Evolutionary conservation across 2,888 invertebrate genomes (phyloP), one percentile per base, ranked within the genome.

Genomic region (Hoplodrina blanda): DNA sequence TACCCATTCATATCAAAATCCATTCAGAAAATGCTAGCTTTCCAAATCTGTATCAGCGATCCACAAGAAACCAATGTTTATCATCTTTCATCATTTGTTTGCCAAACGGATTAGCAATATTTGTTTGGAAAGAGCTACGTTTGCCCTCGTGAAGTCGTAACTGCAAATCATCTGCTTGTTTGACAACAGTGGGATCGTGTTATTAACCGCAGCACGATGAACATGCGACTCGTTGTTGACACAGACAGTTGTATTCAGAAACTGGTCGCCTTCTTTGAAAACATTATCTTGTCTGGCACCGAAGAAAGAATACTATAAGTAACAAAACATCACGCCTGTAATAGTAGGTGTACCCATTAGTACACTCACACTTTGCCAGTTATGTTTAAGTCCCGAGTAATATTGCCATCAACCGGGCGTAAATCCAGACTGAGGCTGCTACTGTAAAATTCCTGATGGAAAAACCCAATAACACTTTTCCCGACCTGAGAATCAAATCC

Each of bases 121-220:
- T 59, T 62, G 54, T 52, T n/a, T n/a, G 68, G 25, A 80, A 57
- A 69, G 52, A 56, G 55, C 41, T n/a, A 17, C 30, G 41, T 63
- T 63, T 53, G 33, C 33, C 33, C 17, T 15, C 50, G 20, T 56
- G 13, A 5, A 46, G 46, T 46, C 46, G 46, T 17, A 46, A 62
- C 61, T 50, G 50, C 68, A 79, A 60, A 55, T 61, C 49, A 41
- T 37, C 30, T 20, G n/a, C 15, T 37, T 77, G 78, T 75, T 64
- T 76, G 53, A 62, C 78, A 78, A 78, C 56, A 72, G 17, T 37
- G 54, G 54, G 33, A 15, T 64, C 76, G 50, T 56, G 44, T 73
- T 25, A 25, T 25, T 62, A 63, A 60, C 73, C 63, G 56, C 46
- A 62, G 37, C 37, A 49, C 25, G 62, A 67, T 53, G 41, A 33